Percentiles rank a stretch among this genome's conserved stretches.
These are phyloP conservation scores for Isaurus tuberculatus DNA, from an alignment of 92 coral and sea anemone species.

Conservation along the genomic window DNA sequence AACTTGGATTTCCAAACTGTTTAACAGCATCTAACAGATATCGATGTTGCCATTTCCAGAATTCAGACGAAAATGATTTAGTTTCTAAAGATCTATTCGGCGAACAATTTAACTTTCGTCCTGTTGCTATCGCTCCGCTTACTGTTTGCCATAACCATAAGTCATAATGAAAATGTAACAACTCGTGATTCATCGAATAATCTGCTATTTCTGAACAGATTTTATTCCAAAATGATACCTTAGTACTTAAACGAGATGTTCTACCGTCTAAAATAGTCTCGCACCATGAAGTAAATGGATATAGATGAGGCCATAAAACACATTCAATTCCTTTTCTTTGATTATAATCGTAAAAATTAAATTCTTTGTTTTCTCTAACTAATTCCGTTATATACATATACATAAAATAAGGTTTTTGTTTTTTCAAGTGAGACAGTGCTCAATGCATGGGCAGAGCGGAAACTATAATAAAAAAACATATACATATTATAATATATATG, in stretches of 20 bases:
- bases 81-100: constrained; percentile 62
- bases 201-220: constrained; percentile 24
- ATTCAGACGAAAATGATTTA: constrained; percentile 61
- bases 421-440: no score
- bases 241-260: constrained; percentile 16
- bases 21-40: constrained; percentile 66
- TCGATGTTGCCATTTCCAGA: constrained; percentile 73
- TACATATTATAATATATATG: no score
- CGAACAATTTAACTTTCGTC: constrained; percentile 16
- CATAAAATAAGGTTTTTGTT: no score
- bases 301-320: constrained; percentile 34
- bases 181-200: constrained; percentile 42
- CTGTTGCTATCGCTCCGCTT: constrained; percentile 57
- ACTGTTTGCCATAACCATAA: constrained; percentile 63
- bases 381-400: no score
- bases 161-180: constrained; percentile 74
- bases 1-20: constrained; percentile 64
- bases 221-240: constrained; percentile 19
- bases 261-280: constrained; percentile 6
- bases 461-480: no score
- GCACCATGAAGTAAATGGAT: constrained; percentile 29
- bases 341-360: constrained; percentile 28
- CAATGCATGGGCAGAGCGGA: no score
- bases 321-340: constrained; percentile 23
- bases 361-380: background rate